A percentile compares a stretch with the other conserved stretches of the same genome.
These are phyloP conservation scores for Agelaius phoeniceus DNA, from an alignment of 2,113 vertebrate species.

Conservation along the genomic window DNA sequence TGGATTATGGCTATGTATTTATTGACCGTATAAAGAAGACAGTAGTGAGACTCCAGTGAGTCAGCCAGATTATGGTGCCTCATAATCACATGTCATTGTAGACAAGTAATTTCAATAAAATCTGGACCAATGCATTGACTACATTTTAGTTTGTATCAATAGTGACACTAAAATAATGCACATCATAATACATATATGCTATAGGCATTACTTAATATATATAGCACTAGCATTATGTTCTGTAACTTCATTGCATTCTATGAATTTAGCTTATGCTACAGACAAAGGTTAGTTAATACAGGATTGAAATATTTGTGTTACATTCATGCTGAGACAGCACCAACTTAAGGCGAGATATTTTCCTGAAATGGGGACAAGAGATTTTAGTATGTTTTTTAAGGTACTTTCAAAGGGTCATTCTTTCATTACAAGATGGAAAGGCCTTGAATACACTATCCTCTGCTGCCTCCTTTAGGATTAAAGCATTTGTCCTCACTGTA, in stretches of 20 bases:
- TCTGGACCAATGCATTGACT: neutral
- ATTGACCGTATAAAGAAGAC: neutral
- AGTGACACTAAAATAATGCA: neutral
- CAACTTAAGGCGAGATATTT: neutral
- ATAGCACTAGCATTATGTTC: neutral
- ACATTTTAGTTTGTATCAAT: neutral
- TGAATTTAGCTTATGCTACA: neutral
- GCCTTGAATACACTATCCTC: slow-evolving; percentile 46
- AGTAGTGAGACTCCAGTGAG: neutral
- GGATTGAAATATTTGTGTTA: neutral
- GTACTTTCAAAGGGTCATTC: slow-evolving; percentile 1
- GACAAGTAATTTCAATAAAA: neutral
- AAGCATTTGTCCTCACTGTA: slow-evolving; percentile 7
- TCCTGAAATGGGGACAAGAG: neutral
- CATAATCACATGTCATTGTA: neutral
- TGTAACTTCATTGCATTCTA: neutral
- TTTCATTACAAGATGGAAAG: neutral
- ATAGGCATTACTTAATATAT: neutral
- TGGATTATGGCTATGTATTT: neutral
- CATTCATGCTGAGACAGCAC: neutral
- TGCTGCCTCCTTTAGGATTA: slow-evolving; percentile 61
- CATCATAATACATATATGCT: neutral
- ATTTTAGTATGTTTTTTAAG: neutral
- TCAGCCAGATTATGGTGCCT: neutral
- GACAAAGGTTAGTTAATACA: neutral